Evolutionary conservation across 2,797 vertebrate species (phyloP).

Genomic region (Chrysocyon brachyurus): DNA sequence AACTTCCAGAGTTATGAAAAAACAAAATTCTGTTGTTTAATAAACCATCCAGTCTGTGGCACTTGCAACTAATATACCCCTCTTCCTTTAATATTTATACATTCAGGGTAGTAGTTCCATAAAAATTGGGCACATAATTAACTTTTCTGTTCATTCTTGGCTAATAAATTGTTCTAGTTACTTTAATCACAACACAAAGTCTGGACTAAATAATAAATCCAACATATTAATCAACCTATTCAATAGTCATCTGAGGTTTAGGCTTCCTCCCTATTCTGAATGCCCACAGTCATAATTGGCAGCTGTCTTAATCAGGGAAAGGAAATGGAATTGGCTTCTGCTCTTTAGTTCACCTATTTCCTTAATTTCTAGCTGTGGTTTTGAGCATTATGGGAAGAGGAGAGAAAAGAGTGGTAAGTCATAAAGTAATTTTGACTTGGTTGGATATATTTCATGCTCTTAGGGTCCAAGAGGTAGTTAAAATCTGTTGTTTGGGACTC

Average conservation of each 20-base stretch:
- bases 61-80: not conserved
- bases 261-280: not conserved
- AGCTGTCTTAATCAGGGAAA: not conserved
- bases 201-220: not conserved
- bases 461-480: not conserved
- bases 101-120: not conserved
- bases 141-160: not conserved
- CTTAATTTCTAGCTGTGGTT: not conserved
- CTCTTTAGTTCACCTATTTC: not conserved
- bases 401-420: not conserved
- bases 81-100: not conserved
- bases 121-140: not conserved
- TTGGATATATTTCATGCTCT: not conserved
- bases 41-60: not conserved
- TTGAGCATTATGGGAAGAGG: not conserved
- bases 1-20: not conserved
- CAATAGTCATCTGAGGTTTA: not conserved
- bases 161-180: not conserved
- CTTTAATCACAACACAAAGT: slow-evolving; percentile 11
- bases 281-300: not conserved
- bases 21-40: not conserved
- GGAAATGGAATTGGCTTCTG: not conserved
- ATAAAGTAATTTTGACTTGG: not conserved
- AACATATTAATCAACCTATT: not conserved
- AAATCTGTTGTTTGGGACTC: not conserved